Evolutionary conservation across 2,113 vertebrate genomes (phyloP).

Genomic region (Climacteris rufus): DNA sequence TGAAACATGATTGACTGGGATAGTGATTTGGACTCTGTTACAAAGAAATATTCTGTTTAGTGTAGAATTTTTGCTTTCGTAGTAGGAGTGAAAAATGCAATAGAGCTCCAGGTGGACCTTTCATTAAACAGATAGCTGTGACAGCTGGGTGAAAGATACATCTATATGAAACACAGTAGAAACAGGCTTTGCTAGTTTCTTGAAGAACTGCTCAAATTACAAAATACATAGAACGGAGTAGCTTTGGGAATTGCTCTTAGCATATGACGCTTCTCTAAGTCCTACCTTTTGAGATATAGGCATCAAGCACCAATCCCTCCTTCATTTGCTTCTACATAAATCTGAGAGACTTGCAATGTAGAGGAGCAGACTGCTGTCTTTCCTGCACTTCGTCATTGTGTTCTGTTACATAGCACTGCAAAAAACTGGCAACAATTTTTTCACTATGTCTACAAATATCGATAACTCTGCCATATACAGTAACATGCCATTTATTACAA

Average conservation of each 20-base stretch:
- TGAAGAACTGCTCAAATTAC: neutral
- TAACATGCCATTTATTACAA: neutral
- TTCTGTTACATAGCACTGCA: neutral
- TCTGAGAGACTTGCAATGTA: neutral
- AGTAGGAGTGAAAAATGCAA: neutral
- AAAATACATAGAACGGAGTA: neutral
- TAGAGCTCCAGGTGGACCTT: neutral
- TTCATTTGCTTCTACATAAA: neutral
- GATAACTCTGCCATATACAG: neutral
- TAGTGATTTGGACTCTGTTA: neutral
- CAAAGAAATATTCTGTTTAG: neutral
- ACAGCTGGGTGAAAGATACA: neutral
- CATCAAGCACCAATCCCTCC: neutral
- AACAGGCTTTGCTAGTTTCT: neutral
- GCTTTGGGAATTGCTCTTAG: neutral
- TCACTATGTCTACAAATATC: neutral
- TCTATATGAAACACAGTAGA: neutral
- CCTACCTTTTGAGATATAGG: neutral
- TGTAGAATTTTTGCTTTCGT: neutral
- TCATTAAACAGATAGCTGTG: neutral
- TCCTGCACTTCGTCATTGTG: neutral
- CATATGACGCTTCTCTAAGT: neutral
- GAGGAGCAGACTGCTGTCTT: neutral
- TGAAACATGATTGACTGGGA: neutral
- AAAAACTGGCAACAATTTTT: neutral